Evolutionary conservation across 1,140 invertebrate genomes (phyloP), one percentile per base, ranked within the genome.

Genomic region (Drosophila albomicans): DNA sequence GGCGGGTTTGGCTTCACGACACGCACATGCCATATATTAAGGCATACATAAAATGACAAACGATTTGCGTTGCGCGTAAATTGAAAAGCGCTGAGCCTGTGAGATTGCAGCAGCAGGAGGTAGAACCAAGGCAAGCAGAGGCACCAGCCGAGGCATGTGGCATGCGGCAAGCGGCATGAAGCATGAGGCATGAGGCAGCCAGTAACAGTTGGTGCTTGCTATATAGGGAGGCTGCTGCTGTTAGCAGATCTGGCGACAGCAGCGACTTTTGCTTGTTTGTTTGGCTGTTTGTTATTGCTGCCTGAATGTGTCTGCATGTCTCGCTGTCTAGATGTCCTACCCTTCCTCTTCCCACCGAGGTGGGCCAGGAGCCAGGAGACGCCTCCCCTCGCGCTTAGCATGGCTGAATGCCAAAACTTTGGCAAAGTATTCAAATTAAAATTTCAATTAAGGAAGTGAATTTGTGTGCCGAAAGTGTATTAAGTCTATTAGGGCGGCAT

Each of bases 361-460:
- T 25, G 20, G 3, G 20, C 20, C 20, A 25, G 20, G 20, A 25
- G 8, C 6, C 64, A 59, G 13, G 32, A 13, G 43, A 11, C 28
- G 5, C 46, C 28, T 6, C 43, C 43, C 46, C 41, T 13, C 30
- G 28, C 51, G 57, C 43, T 45, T 41, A 46, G 65, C 38, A 32
- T 87, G 84, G 84, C 77, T 87, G 80, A 79, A 78, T 82, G 84
- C 85, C 81, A 89, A 89, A 88, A 89, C 88, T 89, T 89, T 79
- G 86, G 76, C 86, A 89, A 89, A 89, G 86, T 89, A 89, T 89
- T 89, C 86, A 89, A 91, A 89, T 89, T 90, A 89, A 89, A 89
- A 90, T 89, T 89, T 89, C 86, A 89, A 89, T 89, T 89, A 89
- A 82, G 86, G 86, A 90, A 89, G 86, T 90, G 86, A 89, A 89